These are phyloP conservation scores for Aphaenogaster rudis DNA, from an alignment of 1,140 invertebrate genomes.

Conservation along the genomic window DNA sequence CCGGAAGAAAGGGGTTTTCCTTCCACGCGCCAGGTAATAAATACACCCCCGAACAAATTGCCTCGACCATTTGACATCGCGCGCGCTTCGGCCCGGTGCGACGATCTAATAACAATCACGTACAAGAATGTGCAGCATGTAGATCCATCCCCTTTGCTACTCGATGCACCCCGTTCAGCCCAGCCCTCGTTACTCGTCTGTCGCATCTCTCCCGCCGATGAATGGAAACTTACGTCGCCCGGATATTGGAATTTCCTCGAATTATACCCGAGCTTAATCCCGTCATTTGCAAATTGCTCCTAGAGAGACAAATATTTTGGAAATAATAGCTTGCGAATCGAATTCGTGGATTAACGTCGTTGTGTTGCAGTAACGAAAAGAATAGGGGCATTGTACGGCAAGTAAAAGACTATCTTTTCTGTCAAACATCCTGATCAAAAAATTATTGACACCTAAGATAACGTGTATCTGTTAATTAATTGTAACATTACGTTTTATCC, in stretches of 20 bases:
- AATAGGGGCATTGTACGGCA: neutral
- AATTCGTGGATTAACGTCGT: neutral
- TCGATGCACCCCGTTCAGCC: neutral
- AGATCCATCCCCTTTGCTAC: slow-evolving; percentile 30
- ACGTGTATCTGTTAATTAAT: neutral
- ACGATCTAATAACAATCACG: slow-evolving; percentile 71
- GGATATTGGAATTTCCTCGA: slow-evolving; percentile 59
- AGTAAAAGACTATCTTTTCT: neutral
- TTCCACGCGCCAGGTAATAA: slow-evolving; percentile 55
- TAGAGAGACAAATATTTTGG: neutral
- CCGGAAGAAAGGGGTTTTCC: slow-evolving; percentile 40
- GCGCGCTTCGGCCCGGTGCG: slow-evolving; percentile 27
- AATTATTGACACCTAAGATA: neutral
- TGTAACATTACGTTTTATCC: neutral
- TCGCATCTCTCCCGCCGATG: slow-evolving; percentile 39
- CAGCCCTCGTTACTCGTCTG: neutral
- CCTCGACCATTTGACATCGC: slow-evolving; percentile 62
- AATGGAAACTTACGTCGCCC: slow-evolving; percentile 52
- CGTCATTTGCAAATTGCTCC: slow-evolving; percentile 5
- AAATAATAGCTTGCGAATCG: neutral
- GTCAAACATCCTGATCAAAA: neutral
- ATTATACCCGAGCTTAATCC: slow-evolving; percentile 29
- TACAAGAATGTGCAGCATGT: slow-evolving; percentile 58
- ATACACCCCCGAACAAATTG: slow-evolving; percentile 66
- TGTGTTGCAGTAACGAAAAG: neutral